Evolutionary conservation across 2,888 invertebrate genomes (phyloP), one percentile per base, ranked within the genome.

Genomic region (Dryobota labecula): DNA sequence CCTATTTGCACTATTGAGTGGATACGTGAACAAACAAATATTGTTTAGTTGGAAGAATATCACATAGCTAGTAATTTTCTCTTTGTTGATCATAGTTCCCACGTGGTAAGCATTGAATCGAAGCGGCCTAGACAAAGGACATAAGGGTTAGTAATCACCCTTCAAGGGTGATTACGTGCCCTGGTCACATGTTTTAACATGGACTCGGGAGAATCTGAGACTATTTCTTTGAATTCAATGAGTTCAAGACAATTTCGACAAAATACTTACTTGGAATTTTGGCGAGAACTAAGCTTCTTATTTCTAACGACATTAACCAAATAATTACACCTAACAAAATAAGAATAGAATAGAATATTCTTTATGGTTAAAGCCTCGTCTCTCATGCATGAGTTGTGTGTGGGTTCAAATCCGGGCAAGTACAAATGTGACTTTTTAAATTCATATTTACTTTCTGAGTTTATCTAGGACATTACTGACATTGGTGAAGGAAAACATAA

Each of bases 121-220:
- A 53, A 45, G n/a, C 20, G 38, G 36, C 68, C 18, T 38, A 76
- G 53, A 76, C 70, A 41, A 76, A 77, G 77, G 73, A 47, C 77
- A 27, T 45, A 33, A 45, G 69, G 73, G 76, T 41, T 41, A 30
- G 43, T 54, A 27, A 47, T 76, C 57, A 41, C 77, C 70, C 45
- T 70, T 54, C 58, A 47, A 41, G 11, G n/a, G 18, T n/a, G 43
- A n/a, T n/a, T 45, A 58, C 70, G 53, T 69, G 58, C n/a, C 5
- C 30, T 36, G n/a, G 45, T 47, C 58, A 69, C 69, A 47, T 54
- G 53, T 45, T 53, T 38, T 4, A 68, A 57, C 24, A 38, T 13
- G 27, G 15, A 66, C 11, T 38, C 24, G 8, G 6, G 7, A 43
- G 38, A 58, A 51, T 20, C 7, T 18, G 36, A 45, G 0, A 51